Evolutionary conservation across 2,888 invertebrate genomes (phyloP), one percentile per base, ranked within the genome.

Genomic region (Drosophila incognita): DNA sequence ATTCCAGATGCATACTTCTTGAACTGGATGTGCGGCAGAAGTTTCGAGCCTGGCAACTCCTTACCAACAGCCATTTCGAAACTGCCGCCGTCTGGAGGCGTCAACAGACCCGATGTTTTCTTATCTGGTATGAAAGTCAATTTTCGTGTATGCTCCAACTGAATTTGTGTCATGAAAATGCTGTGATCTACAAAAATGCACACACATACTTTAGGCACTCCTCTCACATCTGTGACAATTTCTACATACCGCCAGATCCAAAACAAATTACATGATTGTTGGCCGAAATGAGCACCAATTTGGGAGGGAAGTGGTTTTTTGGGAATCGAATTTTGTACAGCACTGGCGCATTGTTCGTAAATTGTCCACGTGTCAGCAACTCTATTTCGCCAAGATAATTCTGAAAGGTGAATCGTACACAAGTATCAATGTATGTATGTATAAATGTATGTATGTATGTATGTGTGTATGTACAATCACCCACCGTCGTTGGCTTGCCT

Each of bases 311-410:
- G 36, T 93, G 92, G 52, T 93, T 94, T 61, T 94, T 93, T 0
- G 96, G 96, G 89, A 96, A 96, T 76, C 93, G 93, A 0, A 96
- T 93, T 73, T 94, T 93, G 89, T 95, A 96, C 13, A 91, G 81
- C 4, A 94, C 91, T 0, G 94, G 93, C 29, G 91, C 87, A 53
- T 93, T 89, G n/a, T 90, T 82, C 36, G 76, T 69, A 18, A 92
- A 91, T 54, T 92, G 91, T 49, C 92, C 92, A 18, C 93, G 92
- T 7, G 94, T 94, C 1, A 94, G 83, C 7, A 95, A 92, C 73
- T 94, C 94, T 53, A 96, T 92, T 58, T 93, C 94, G 1, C 96
- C 95, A 46, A 94, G 93, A 85, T 95, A 95, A 52, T 94, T 94
- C 95, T 56, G 7, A 38, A 54, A 54, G 10, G 21, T 21, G 10